A percentile compares a stretch with the other conserved stretches of the same genome.
phyloP scores from a whole-genome alignment of 2,113 vertebrate genomes.

The Bos javanicus region DNA sequence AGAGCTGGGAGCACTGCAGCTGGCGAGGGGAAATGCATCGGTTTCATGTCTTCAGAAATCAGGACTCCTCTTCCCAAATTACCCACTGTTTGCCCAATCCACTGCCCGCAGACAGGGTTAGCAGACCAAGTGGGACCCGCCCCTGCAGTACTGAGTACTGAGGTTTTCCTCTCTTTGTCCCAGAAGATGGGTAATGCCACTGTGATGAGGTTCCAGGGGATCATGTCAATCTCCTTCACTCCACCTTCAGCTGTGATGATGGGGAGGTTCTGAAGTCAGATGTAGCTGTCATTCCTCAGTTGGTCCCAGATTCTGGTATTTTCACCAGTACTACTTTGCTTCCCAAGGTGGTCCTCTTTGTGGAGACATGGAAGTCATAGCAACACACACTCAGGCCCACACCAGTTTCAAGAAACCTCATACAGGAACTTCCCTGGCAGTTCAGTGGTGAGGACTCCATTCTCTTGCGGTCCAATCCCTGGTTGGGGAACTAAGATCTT shows the following conservation, averaged over 20 bases:
- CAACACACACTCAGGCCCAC: not conserved
- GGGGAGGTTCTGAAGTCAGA: not conserved
- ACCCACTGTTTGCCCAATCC: not conserved
- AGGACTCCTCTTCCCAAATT: not conserved
- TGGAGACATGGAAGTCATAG: fast-evolving
- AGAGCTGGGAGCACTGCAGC: not conserved
- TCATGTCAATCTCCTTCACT: not conserved
- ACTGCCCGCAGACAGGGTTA: fast-evolving
- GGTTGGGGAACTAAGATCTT: not conserved
- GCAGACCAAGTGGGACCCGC: no score
- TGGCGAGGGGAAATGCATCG: not conserved
- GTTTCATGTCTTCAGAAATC: not conserved
- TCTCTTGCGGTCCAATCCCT: not conserved
- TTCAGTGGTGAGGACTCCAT: not conserved
- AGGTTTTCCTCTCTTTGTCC: not conserved
- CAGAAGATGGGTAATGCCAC: no score
- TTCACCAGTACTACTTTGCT: not conserved
- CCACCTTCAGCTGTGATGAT: not conserved
- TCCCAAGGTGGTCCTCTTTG: not conserved
- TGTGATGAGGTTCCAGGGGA: no score
- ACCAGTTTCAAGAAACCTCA: not conserved
- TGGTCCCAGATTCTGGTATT: not conserved
- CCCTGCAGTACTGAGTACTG: no score
- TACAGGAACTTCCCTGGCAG: not conserved
- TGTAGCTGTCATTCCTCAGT: not conserved